phyloP scores from a whole-genome alignment of 2,113 vertebrate genomes.

The Gadus chalcogrammus region DNA sequence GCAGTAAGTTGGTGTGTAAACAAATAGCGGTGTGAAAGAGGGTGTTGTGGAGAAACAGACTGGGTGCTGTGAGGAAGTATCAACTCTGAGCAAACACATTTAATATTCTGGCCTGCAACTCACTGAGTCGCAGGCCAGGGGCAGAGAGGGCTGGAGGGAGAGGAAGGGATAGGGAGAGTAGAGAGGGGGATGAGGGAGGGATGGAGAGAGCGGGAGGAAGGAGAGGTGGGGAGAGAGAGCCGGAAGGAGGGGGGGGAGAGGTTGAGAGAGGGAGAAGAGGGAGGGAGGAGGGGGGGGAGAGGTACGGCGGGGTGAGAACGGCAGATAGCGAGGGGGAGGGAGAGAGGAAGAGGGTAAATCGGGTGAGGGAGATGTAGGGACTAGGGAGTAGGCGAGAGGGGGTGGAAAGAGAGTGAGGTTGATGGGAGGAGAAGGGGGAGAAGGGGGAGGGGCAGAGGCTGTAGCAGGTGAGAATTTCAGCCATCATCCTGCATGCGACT shows the following conservation, averaged over 20 bases:
- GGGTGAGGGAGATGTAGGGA: neutral
- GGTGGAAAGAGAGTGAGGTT: neutral
- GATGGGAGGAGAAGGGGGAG: too few species aligned
- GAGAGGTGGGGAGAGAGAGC: neutral
- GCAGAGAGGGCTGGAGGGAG: neutral
- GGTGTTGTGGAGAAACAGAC: neutral
- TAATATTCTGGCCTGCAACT: too few species aligned
- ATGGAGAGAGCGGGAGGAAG: neutral
- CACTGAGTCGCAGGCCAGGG: too few species aligned
- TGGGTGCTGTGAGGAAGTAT: neutral
- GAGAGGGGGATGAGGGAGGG: neutral
- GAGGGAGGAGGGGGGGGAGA: neutral
- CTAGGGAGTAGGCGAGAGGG: too few species aligned
- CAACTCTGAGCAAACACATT: too few species aligned
- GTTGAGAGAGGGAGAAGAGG: neutral
- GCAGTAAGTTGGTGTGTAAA: slow-evolving; percentile 44
- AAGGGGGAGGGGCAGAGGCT: too few species aligned
- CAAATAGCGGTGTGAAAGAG: slow-evolving; percentile 11
- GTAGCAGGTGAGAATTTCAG: too few species aligned
- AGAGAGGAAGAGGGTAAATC: neutral
- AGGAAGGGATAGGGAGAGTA: neutral
- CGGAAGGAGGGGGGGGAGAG: neutral
- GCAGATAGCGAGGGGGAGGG: neutral
- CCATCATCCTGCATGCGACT: too few species aligned
- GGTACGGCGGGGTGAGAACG: neutral